Evolutionary conservation across 1,140 invertebrate species (phyloP).

Genomic region (Ceratina japonica): DNA sequence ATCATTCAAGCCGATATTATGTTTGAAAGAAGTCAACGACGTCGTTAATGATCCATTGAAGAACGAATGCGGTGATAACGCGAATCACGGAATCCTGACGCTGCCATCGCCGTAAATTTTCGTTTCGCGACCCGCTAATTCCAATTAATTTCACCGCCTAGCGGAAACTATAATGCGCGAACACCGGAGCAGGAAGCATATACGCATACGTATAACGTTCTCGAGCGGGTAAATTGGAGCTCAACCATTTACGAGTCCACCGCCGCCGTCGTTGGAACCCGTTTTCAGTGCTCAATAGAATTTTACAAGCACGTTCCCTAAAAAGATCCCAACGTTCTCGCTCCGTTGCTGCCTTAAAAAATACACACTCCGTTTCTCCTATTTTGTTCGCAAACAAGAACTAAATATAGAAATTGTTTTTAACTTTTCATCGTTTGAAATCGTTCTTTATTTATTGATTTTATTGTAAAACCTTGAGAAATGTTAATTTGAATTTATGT

Average conservation of each 20-base stretch:
- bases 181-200: too few species aligned
- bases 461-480: too few species aligned
- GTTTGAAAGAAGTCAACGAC: neutral
- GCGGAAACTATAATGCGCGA: neutral
- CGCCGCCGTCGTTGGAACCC: neutral
- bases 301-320: neutral
- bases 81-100: neutral
- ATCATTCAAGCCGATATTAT: too few species aligned
- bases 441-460: too few species aligned
- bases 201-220: neutral
- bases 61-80: neutral
- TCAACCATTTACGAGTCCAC: neutral
- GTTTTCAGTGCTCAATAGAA: neutral
- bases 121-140: neutral
- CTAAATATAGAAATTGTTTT: too few species aligned
- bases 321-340: neutral
- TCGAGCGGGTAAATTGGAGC: slow-evolving; percentile 1
- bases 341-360: too few species aligned
- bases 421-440: too few species aligned
- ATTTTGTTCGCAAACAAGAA: too few species aligned
- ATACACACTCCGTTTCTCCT: too few species aligned
- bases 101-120: slow-evolving; percentile 6
- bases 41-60: neutral
- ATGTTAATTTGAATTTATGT: too few species aligned
- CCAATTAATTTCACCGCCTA: slow-evolving; percentile 8